These are phyloP conservation scores for Neelides folsomi DNA, from an alignment of 2,888 invertebrate genomes.

Conservation along the genomic window DNA sequence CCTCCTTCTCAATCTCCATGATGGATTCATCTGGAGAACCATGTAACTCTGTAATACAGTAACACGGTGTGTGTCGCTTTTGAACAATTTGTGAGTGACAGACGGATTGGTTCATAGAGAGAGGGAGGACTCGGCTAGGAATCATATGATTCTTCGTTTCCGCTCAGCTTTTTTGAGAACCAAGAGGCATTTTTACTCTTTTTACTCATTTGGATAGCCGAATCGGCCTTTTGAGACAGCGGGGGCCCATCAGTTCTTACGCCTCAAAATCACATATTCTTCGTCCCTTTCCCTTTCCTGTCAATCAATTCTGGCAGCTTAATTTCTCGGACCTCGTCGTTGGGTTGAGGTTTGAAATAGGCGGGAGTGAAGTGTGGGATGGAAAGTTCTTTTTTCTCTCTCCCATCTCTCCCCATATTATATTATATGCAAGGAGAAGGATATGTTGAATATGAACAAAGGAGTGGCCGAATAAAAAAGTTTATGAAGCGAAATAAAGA, in stretches of 20 bases:
- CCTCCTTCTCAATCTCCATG: too few relatives aligned
- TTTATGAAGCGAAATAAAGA: slow-evolving; percentile 25
- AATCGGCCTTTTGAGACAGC: too few relatives aligned
- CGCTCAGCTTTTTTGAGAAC: too few relatives aligned
- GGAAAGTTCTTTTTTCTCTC: neutral
- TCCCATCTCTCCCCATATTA: neutral
- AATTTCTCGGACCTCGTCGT: slow-evolving; percentile 8
- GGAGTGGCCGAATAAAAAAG: slow-evolving; percentile 2
- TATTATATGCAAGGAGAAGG: neutral
- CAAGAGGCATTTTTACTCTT: too few relatives aligned
- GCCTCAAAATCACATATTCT: neutral
- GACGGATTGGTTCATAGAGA: too few relatives aligned
- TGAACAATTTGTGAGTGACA: too few relatives aligned
- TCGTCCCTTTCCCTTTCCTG: slow-evolving; percentile 3
- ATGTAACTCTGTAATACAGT: too few relatives aligned
- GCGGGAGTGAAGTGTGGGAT: neutral
- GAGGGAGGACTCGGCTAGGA: too few relatives aligned
- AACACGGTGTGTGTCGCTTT: too few relatives aligned
- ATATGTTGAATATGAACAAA: neutral
- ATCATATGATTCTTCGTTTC: too few relatives aligned
- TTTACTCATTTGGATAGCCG: too few relatives aligned
- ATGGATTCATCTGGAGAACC: too few relatives aligned
- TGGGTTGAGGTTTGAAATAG: neutral
- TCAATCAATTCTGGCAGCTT: slow-evolving; percentile 23
- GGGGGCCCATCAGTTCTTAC: neutral